Conservation (phyloP, 64 coral and sea anemone species). For the Montipora sp. region DNA sequence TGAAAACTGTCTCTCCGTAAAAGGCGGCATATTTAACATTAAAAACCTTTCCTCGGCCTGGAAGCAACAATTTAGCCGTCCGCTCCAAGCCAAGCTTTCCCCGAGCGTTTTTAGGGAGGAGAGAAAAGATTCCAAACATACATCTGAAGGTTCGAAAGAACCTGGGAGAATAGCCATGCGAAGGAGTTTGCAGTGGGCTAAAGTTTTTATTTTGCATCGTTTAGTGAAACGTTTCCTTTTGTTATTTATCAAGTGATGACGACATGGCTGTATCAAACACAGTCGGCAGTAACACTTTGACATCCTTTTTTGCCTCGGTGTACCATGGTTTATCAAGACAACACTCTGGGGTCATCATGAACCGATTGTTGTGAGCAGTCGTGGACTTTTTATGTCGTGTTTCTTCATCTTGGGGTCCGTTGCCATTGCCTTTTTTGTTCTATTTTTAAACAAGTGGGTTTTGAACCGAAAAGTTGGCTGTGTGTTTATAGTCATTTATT, state of each 20-base stretch:
- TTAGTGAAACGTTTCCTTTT: too few relatives aligned
- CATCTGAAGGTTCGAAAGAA: not conserved
- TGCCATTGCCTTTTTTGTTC: conserved; percentile 83
- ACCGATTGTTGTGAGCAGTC: conserved; percentile 83
- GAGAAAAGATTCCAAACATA: too few relatives aligned
- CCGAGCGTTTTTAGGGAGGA: too few relatives aligned
- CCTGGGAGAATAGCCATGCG: not conserved
- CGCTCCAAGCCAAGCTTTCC: too few relatives aligned
- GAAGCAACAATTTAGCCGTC: too few relatives aligned
- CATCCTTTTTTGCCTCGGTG: conserved; percentile 88
- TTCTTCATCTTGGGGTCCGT: conserved; percentile 97
- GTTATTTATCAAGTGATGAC: conserved; percentile 74
- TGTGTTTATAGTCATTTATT: conserved; percentile 84
- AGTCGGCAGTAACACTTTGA: conserved; percentile 99
- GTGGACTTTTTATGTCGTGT: conserved; percentile 87
- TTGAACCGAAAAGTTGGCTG: conserved; percentile 89
- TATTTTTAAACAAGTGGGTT: conserved; percentile 86
- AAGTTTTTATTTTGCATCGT: too few relatives aligned
- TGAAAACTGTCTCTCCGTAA: too few relatives aligned
- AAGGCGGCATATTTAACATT: too few relatives aligned
- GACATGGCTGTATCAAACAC: conserved; percentile 99
- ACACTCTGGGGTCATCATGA: conserved; percentile 85
- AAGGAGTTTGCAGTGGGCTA: too few relatives aligned
- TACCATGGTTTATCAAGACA: conserved; percentile 95
- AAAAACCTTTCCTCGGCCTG: too few relatives aligned